phyloP scores from a whole-genome alignment of 1,140 invertebrate genomes.

The Apolygus lucorum region DNA sequence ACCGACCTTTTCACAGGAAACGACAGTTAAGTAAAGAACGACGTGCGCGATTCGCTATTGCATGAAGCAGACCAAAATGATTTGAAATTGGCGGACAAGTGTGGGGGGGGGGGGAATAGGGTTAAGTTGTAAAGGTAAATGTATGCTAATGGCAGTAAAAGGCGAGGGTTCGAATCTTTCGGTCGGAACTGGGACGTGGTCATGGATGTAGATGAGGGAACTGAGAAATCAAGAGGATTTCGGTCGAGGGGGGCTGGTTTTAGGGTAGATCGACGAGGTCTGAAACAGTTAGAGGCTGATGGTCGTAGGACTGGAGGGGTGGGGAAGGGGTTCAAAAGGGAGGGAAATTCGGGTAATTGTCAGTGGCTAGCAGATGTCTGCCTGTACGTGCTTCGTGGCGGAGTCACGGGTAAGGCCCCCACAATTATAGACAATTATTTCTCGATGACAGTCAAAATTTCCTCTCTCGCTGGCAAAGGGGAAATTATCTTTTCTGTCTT shows the following conservation, averaged over 20 bases:
- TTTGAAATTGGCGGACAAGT: no score
- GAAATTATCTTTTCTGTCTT: no score
- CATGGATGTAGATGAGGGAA: neutral
- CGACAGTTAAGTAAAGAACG: no score
- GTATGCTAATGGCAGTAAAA: neutral
- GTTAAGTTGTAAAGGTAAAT: neutral
- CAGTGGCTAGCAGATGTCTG: conserved; percentile 19
- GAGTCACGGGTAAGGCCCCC: neutral
- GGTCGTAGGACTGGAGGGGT: neutral
- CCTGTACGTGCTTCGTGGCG: neutral
- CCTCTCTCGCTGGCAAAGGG: no score
- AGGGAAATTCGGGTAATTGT: conserved; percentile 13
- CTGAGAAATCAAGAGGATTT: neutral
- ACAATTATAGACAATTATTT: conserved; percentile 13
- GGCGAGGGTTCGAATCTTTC: neutral
- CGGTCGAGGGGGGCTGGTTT: neutral
- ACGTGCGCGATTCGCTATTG: no score
- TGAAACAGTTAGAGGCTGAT: neutral
- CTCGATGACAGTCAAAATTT: conserved; percentile 11
- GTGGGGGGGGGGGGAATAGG: no score
- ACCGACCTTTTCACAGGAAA: no score
- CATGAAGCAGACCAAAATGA: no score
- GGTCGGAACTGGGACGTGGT: neutral
- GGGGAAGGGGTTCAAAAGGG: neutral
- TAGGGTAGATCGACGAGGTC: neutral